Conservation (phyloP, 2,113 vertebrate genomes). For the Stigmatopora nigra region DNA sequence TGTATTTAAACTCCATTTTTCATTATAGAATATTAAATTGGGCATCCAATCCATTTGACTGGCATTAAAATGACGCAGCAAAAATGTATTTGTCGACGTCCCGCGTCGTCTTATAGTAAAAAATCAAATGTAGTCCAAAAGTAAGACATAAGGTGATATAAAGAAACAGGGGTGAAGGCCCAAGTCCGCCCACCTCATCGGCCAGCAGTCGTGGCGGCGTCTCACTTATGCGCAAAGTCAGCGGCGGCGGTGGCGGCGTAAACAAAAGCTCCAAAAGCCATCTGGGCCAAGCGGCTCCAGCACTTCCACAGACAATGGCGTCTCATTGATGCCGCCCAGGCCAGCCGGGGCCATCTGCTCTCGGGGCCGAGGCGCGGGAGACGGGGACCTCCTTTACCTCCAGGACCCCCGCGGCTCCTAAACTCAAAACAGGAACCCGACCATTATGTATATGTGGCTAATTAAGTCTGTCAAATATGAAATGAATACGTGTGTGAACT, state of each 20-base stretch:
- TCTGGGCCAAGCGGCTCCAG: slow-evolving; percentile 64
- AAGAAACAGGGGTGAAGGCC: slow-evolving; percentile 36
- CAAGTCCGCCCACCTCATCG: slow-evolving; percentile 57
- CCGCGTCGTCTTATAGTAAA: slow-evolving; percentile 1
- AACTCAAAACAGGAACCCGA: slow-evolving; percentile 22
- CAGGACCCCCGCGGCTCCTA: slow-evolving; percentile 34
- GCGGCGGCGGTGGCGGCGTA: slow-evolving; percentile 1
- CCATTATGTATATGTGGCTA: slow-evolving; percentile 6
- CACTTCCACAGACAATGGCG: slow-evolving; percentile 63
- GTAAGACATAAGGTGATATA: slow-evolving; percentile 5
- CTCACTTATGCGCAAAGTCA: slow-evolving; percentile 53
- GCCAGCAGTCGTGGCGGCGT: slow-evolving; percentile 41
- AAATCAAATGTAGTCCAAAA: slow-evolving; percentile 22
- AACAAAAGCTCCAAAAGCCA: slow-evolving; percentile 69
- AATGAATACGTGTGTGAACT: slow-evolving; percentile 19
- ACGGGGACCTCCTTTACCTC: slow-evolving; percentile 44
- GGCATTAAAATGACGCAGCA: no score
- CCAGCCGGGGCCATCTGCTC: slow-evolving; percentile 64
- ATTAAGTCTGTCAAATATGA: slow-evolving; percentile 36
- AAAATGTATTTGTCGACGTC: no score
- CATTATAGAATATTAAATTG: no score
- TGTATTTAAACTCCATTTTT: no score
- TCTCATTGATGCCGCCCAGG: slow-evolving; percentile 48
- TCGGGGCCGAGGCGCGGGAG: slow-evolving; percentile 59
- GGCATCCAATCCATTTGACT: no score